These are phyloP conservation scores for Sterna hirundo DNA, from an alignment of 2,113 vertebrate species.

Conservation along the genomic window DNA sequence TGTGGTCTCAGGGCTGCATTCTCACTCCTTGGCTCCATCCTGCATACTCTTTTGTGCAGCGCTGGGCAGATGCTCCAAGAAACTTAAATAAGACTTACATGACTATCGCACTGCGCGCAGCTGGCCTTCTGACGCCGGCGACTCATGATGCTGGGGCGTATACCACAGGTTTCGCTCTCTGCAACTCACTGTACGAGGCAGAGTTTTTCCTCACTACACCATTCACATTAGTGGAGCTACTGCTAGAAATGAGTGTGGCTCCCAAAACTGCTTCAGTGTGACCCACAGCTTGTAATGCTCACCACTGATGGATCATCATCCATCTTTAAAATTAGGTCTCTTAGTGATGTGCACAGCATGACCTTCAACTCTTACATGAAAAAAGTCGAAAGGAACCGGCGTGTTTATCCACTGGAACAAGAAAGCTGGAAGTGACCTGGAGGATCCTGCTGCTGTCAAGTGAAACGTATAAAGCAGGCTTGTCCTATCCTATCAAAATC, in stretches of 20 bases:
- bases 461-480: conserved; percentile 17
- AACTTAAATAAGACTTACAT: background rate
- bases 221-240: background rate
- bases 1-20: background rate
- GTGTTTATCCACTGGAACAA: conserved; percentile 20
- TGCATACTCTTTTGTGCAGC: background rate
- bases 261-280: background rate
- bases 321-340: conserved; percentile 17
- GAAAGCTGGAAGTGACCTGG: conserved; percentile 45
- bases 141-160: fast-evolving
- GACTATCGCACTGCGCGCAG: background rate
- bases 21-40: background rate
- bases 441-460: conserved; percentile 43
- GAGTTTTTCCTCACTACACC: background rate
- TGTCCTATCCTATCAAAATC: conserved; percentile 44
- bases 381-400: conserved; percentile 29
- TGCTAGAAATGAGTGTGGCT: background rate
- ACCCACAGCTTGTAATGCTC: background rate
- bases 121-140: fast-evolving
- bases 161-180: background rate
- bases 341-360: background rate
- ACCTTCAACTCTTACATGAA: background rate
- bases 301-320: background rate
- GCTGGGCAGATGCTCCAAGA: background rate
- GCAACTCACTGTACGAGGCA: background rate